Conservation (phyloP, 2,113 vertebrate genomes). For the Thoracochromis brauschi region DNA sequence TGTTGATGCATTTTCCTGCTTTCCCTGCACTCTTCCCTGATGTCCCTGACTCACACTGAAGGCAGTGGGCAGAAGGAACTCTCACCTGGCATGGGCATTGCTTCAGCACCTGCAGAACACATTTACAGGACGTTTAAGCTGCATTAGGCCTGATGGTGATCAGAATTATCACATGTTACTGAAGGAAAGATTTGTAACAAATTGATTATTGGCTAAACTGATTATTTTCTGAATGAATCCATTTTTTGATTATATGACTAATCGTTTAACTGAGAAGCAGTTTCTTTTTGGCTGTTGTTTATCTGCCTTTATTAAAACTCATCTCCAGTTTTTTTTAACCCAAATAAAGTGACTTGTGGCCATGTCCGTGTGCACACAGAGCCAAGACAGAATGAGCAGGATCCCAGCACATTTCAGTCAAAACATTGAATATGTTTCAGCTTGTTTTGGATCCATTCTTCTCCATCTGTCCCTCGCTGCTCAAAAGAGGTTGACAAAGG, state of each 20-base stretch:
- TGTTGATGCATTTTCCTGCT: slow-evolving; percentile 17
- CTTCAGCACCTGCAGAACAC: background rate
- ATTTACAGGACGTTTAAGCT: background rate
- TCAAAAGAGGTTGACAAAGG: background rate
- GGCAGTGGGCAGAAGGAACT: background rate
- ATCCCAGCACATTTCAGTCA: background rate
- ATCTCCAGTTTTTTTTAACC: background rate
- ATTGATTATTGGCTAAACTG: background rate
- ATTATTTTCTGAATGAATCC: background rate
- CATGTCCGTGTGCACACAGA: no score
- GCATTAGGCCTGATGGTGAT: background rate
- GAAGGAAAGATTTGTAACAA: background rate
- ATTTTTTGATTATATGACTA: rapidly evolving
- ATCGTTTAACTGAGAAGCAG: rapidly evolving
- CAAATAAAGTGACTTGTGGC: background rate
- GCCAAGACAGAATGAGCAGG: background rate
- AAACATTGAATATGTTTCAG: background rate
- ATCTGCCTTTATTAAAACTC: background rate
- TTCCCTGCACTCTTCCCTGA: background rate
- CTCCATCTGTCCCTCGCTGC: background rate
- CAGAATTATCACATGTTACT: rapidly evolving
- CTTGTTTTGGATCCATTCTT: background rate
- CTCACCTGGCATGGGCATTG: background rate
- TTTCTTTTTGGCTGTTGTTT: background rate
- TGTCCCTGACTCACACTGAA: background rate